These are phyloP conservation scores for Himalopsyche japonica DNA, from an alignment of 2,888 invertebrate genomes.

Conservation along the genomic window DNA sequence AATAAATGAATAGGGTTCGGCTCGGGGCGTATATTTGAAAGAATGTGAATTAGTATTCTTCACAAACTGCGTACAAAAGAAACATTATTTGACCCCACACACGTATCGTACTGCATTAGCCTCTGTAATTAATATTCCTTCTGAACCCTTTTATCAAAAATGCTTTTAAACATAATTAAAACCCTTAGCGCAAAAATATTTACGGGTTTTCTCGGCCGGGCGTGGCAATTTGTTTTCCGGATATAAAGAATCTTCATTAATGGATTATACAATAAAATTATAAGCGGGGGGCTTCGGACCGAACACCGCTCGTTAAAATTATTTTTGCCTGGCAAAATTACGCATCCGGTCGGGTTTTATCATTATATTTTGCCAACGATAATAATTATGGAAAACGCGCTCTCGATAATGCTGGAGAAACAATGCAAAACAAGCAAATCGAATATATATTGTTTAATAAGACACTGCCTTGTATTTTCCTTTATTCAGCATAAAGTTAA, in stretches of 20 bases:
- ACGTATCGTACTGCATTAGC: background rate
- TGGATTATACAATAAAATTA: background rate
- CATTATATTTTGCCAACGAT: background rate
- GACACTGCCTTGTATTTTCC: background rate
- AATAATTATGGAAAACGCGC: background rate
- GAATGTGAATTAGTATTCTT: background rate
- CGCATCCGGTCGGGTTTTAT: background rate
- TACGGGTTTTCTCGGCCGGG: background rate
- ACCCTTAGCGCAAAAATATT: background rate
- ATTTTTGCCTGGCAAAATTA: background rate
- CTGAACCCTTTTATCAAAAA: background rate
- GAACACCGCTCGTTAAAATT: background rate
- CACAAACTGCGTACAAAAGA: background rate
- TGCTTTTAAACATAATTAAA: background rate
- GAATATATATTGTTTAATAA: background rate
- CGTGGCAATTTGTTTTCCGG: background rate
- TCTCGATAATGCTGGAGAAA: background rate
- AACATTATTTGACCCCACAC: background rate
- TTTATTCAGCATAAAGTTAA: background rate
- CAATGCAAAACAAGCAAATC: background rate
- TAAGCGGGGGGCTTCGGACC: background rate
- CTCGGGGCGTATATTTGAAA: background rate
- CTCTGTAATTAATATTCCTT: background rate
- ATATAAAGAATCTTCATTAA: background rate
- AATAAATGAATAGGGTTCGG: background rate